Evolutionary conservation across 1,140 invertebrate species (phyloP).

Genomic region (Euura lappo): DNA sequence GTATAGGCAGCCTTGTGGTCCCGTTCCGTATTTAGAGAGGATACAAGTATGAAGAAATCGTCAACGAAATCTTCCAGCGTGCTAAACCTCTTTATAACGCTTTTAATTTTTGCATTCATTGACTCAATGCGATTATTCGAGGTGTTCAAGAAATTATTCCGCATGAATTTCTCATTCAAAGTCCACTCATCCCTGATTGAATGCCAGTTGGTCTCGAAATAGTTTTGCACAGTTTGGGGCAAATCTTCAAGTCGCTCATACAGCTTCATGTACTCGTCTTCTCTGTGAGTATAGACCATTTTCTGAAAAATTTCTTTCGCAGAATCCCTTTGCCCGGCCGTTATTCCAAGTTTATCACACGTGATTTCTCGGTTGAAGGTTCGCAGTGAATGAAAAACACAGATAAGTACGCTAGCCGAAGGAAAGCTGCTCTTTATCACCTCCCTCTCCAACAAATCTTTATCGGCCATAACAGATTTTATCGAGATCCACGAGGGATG

Average conservation of each 20-base stretch:
- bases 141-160: conserved; percentile 19
- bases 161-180: conserved; percentile 13
- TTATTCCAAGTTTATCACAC: conserved; percentile 19
- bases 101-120: conserved; percentile 20
- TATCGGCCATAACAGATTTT: conserved; percentile 23
- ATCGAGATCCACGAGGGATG: conserved; percentile 9
- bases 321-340: conserved; percentile 12
- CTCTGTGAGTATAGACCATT: conserved; percentile 19
- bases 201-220: conserved; percentile 22
- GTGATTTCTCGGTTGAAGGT: conserved; percentile 22
- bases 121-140: conserved; percentile 22
- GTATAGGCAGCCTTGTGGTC: conserved; percentile 17
- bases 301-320: conserved; percentile 15
- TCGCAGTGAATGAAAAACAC: conserved; percentile 17
- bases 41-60: conserved; percentile 10
- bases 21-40: conserved; percentile 10
- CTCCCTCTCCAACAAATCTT: conserved; percentile 20
- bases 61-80: conserved; percentile 19
- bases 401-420: conserved; percentile 18
- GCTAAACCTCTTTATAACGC: conserved; percentile 7
- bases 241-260: conserved; percentile 14
- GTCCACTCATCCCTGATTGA: conserved; percentile 17
- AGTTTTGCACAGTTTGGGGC: conserved; percentile 12
- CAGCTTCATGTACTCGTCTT: conserved; percentile 15
- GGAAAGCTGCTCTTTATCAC: conserved; percentile 18